These are phyloP conservation scores for Folsomia manolachei DNA, from an alignment of 2,888 invertebrate species.

Conservation along the genomic window DNA sequence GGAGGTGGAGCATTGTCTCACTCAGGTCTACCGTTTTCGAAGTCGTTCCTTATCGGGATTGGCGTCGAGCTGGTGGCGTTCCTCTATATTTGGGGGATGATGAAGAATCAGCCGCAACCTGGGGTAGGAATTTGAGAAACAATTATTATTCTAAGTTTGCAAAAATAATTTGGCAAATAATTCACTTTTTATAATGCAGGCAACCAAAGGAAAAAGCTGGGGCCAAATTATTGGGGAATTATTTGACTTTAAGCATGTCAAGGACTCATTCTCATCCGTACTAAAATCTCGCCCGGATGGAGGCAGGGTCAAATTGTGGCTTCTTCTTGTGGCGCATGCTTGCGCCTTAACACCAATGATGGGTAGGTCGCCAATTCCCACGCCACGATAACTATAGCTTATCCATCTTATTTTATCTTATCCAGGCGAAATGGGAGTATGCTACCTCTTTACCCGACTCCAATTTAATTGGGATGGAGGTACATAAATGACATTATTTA, in stretches of 20 bases:
- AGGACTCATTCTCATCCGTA: constrained; percentile 64
- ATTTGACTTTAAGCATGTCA: constrained; percentile 46
- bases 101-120: constrained; percentile 40
- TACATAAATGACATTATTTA: constrained; percentile 70
- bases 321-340: constrained; percentile 63
- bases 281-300: constrained; percentile 61
- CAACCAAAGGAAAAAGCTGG: constrained; percentile 32
- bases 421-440: constrained; percentile 78
- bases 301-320: constrained; percentile 64
- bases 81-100: constrained; percentile 52
- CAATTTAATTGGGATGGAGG: constrained; percentile 86
- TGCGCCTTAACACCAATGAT: constrained; percentile 40
- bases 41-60: constrained; percentile 53
- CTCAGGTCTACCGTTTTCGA: constrained; percentile 49
- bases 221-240: constrained; percentile 37
- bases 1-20: constrained; percentile 73
- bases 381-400: neutral
- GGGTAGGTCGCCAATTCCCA: constrained; percentile 26
- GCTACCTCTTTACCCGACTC: constrained; percentile 77
- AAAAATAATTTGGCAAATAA: neutral
- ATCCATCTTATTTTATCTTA: neutral
- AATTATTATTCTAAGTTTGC: too few species aligned
- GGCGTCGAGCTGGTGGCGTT: constrained; percentile 51
- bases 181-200: constrained; percentile 5
- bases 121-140: too few species aligned